These are phyloP conservation scores for Drosophila nigrodunni DNA, from an alignment of 1,140 invertebrate genomes.

Conservation along the genomic window DNA sequence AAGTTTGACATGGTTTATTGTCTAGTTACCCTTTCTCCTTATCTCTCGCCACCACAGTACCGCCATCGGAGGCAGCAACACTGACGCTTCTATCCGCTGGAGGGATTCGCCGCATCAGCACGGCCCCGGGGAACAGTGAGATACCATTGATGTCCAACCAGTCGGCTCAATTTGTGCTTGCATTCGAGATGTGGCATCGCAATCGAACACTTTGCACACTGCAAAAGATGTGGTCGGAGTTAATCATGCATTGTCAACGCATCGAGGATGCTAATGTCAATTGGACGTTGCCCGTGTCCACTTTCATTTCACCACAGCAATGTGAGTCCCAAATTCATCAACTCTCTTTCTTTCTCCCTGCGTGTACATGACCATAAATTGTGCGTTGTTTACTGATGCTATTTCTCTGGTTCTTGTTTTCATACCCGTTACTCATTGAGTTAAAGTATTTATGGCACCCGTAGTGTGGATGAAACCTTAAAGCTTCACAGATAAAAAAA, in stretches of 20 bases:
- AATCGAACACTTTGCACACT: constrained; percentile 90
- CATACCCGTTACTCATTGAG: no score
- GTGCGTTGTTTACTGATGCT: constrained; percentile 20
- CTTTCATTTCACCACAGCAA: constrained; percentile 68
- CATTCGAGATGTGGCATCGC: constrained; percentile 84
- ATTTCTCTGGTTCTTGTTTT: background rate
- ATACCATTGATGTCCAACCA: constrained; percentile 29
- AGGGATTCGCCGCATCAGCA: constrained; percentile 64
- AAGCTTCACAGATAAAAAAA: no score
- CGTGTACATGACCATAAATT: constrained; percentile 37
- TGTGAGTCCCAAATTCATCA: constrained; percentile 66
- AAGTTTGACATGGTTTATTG: background rate
- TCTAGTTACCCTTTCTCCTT: background rate
- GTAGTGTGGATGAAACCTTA: no score
- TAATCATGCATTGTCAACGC: constrained; percentile 86
- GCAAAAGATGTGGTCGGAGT: constrained; percentile 85
- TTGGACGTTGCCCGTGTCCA: constrained; percentile 86
- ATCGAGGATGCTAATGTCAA: constrained; percentile 87
- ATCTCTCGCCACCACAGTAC: constrained; percentile 51
- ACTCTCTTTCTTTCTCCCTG: no score
- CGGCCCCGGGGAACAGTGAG: constrained; percentile 3
- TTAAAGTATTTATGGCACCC: no score
- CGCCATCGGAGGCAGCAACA: constrained; percentile 61
- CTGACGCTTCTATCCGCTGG: constrained; percentile 62
- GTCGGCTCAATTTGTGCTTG: constrained; percentile 41